Conservation (phyloP, 2,113 vertebrate species). For the Zapus hudsonius region DNA sequence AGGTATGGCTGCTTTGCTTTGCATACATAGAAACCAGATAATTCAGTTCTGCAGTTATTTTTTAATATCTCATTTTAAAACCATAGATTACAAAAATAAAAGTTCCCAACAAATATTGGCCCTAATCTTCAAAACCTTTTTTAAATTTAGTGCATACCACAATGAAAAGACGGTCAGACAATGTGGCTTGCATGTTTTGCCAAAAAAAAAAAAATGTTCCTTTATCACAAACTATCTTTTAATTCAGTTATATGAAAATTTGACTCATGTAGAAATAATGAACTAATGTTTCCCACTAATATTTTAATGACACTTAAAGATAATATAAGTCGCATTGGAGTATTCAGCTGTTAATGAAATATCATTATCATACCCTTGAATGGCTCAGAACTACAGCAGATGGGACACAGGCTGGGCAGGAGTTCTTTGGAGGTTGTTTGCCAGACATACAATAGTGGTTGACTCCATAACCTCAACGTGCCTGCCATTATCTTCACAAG, state of each 20-base stretch:
- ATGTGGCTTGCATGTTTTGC: not conserved
- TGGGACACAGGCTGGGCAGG: no score
- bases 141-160: not conserved
- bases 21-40: not conserved
- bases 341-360: no score
- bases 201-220: not conserved
- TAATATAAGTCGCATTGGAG: no score
- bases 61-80: not conserved
- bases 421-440: no score
- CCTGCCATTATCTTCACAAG: no score
- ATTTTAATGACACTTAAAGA: not conserved
- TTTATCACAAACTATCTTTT: not conserved
- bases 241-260: not conserved
- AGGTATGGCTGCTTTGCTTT: no score
- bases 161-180: not conserved
- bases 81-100: not conserved
- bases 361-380: no score
- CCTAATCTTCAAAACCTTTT: not conserved
- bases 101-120: not conserved
- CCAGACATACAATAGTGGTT: no score
- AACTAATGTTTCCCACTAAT: not conserved
- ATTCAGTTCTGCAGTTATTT: not conserved
- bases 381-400: no score
- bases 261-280: not conserved
- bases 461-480: no score